phyloP scores from a whole-genome alignment of 1,140 invertebrate species.

The Atta texana region DNA sequence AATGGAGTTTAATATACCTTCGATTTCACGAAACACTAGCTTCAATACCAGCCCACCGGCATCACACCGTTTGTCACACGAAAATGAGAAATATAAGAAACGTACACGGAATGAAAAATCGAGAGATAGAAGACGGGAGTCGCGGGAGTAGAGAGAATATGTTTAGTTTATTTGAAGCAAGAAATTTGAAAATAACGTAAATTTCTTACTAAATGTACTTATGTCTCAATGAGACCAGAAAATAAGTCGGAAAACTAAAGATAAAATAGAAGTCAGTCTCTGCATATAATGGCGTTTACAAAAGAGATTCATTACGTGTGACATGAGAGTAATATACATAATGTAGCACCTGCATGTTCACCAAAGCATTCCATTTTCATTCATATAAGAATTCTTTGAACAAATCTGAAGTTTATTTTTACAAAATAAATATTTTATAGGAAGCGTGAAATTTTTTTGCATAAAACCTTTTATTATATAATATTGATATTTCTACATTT shows the following conservation, averaged over 20 bases:
- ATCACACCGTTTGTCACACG: not conserved
- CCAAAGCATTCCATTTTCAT: not conserved
- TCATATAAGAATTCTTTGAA: slow-evolving; percentile 29
- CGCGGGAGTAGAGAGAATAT: not conserved
- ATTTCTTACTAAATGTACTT: not conserved
- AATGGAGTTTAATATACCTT: slow-evolving; percentile 50
- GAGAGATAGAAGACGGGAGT: not conserved
- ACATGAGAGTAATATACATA: slow-evolving; percentile 11
- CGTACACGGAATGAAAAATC: not conserved
- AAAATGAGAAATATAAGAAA: not conserved
- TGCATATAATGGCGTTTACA: not conserved
- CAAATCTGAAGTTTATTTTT: not conserved
- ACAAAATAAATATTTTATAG: slow-evolving; percentile 1
- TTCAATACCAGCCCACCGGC: not conserved
- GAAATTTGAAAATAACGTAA: not conserved
- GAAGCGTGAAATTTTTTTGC: not conserved
- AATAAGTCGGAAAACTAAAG: not conserved
- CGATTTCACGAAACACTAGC: slow-evolving; percentile 60
- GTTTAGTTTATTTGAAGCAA: not conserved
- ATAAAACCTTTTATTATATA: not conserved
- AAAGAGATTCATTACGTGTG: not conserved
- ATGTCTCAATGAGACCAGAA: slow-evolving; percentile 6
- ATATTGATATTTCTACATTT: not conserved
- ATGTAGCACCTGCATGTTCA: not conserved
- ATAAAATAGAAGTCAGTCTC: slow-evolving; percentile 1